A percentile compares a stretch with the other conserved stretches of the same genome.
Evolutionary conservation across 2,797 vertebrate genomes (phyloP).

Genomic region (Poeciliopsis presidionis): DNA sequence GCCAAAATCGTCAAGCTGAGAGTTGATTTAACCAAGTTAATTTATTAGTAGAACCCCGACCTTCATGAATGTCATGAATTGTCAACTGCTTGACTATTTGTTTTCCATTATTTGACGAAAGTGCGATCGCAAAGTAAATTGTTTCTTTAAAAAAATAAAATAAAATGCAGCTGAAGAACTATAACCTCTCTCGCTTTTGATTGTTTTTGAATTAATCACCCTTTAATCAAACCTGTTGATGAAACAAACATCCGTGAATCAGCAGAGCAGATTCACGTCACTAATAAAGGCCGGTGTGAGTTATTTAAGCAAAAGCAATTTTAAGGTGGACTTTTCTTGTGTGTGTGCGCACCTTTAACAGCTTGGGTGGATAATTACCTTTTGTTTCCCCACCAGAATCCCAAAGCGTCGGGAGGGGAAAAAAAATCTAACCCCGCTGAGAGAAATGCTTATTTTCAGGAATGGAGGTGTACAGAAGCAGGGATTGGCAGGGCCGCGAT

Average conservation of each 20-base stretch:
- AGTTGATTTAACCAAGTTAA: not conserved
- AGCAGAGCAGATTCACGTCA: not conserved
- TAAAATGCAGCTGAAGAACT: not conserved
- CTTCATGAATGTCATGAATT: not conserved
- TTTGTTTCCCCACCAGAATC: slow-evolving; percentile 26
- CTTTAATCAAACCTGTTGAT: not conserved
- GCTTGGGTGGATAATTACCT: slow-evolving; percentile 44
- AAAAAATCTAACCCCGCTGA: slow-evolving; percentile 36
- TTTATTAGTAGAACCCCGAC: not conserved
- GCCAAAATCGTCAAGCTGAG: not conserved
- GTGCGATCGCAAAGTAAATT: not conserved
- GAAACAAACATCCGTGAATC: not conserved
- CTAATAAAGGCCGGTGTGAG: not conserved
- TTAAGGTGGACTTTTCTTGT: slow-evolving; percentile 6
- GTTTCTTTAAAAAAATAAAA: not conserved
- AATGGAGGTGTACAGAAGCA: slow-evolving; percentile 59
- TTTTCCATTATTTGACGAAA: not conserved
- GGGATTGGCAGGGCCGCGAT: slow-evolving; percentile 70
- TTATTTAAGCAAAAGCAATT: slow-evolving; percentile 13
- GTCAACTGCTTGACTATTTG: not conserved
- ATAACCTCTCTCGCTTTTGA: not conserved
- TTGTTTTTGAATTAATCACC: not conserved
- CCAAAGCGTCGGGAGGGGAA: slow-evolving; percentile 12
- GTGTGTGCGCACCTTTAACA: slow-evolving; percentile 25
- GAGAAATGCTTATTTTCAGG: slow-evolving; percentile 71